Conservation (phyloP, 2,888 invertebrate genomes). For the Cristatella mucedo region DNA sequence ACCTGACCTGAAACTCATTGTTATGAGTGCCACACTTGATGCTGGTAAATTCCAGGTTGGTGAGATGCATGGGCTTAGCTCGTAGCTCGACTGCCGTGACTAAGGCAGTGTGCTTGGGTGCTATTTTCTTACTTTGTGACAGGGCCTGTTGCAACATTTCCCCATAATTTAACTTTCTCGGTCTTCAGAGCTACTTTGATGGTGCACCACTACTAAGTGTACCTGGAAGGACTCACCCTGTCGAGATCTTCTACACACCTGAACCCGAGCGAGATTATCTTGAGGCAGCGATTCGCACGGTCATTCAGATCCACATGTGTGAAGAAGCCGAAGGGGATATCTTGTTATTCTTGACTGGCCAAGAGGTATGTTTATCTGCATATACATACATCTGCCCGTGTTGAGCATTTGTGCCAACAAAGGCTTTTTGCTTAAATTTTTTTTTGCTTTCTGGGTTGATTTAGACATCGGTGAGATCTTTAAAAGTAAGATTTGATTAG, state of each 20-base stretch:
- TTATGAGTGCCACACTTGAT: slow-evolving; percentile 98
- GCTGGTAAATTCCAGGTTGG: slow-evolving; percentile 89
- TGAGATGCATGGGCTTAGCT: too few species aligned
- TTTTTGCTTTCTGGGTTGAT: too few species aligned
- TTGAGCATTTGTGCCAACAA: too few species aligned
- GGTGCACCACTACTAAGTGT: slow-evolving; percentile 96
- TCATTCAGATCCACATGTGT: slow-evolving; percentile 82
- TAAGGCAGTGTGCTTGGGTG: too few species aligned
- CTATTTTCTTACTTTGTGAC: too few species aligned
- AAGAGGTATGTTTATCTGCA: slow-evolving; percentile 43
- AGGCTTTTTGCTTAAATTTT: too few species aligned
- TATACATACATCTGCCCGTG: too few species aligned
- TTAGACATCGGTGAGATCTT: too few species aligned
- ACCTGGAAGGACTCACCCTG: slow-evolving; percentile 84
- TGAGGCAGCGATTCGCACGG: slow-evolving; percentile 94
- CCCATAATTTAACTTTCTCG: too few species aligned
- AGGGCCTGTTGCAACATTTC: not conserved
- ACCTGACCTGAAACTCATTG: slow-evolving; percentile 79
- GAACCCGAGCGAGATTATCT: slow-evolving; percentile 94
- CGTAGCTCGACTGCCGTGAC: too few species aligned
- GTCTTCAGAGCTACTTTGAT: slow-evolving; percentile 77
- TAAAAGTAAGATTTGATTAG: too few species aligned
- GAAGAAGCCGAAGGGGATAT: slow-evolving; percentile 62
- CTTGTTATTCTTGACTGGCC: slow-evolving; percentile 68
- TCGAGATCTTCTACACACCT: slow-evolving; percentile 96